Evolutionary conservation across 2,888 invertebrate species (phyloP).

Genomic region (Andrena trimmerana): DNA sequence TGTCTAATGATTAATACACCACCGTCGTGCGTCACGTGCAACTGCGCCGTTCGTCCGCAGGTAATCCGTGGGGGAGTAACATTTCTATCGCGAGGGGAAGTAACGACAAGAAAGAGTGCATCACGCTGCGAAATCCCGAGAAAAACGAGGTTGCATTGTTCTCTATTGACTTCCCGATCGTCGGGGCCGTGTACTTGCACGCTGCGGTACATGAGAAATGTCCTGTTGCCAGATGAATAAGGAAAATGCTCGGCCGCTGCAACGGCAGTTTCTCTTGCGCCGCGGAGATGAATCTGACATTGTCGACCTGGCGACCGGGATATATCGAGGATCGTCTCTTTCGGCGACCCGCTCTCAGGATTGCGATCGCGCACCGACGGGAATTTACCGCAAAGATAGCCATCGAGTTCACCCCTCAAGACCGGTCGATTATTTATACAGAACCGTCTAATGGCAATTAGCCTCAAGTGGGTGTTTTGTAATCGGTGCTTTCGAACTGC

Average conservation of each 20-base stretch:
- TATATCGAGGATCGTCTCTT: constrained; percentile 55
- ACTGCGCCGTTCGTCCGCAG: constrained; percentile 17
- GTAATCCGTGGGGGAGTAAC: constrained; percentile 31
- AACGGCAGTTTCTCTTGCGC: constrained; percentile 66
- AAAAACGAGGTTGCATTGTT: constrained; percentile 67
- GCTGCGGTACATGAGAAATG: constrained; percentile 64
- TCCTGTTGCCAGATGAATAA: constrained; percentile 68
- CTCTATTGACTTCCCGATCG: constrained; percentile 70
- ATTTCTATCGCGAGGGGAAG: constrained; percentile 21
- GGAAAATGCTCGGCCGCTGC: constrained; percentile 67
- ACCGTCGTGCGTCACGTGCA: constrained; percentile 3
- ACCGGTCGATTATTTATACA: background rate
- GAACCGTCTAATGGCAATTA: background rate
- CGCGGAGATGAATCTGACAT: constrained; percentile 61
- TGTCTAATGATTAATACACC: constrained; percentile 34
- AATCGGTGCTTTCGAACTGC: background rate
- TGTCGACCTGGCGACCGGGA: constrained; percentile 53
- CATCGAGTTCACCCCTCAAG: too few relatives aligned
- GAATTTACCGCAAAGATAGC: background rate
- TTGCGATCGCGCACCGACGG: constrained; percentile 11
- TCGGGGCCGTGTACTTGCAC: constrained; percentile 33
- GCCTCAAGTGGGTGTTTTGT: background rate
- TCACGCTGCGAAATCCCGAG: constrained; percentile 52
- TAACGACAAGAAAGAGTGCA: constrained; percentile 29
- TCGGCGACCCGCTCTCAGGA: constrained; percentile 35